A percentile compares a stretch with the other conserved stretches of the same genome.
Evolutionary conservation across 1,140 invertebrate species (phyloP).

Genomic region (Chironomus striatipennis): DNA sequence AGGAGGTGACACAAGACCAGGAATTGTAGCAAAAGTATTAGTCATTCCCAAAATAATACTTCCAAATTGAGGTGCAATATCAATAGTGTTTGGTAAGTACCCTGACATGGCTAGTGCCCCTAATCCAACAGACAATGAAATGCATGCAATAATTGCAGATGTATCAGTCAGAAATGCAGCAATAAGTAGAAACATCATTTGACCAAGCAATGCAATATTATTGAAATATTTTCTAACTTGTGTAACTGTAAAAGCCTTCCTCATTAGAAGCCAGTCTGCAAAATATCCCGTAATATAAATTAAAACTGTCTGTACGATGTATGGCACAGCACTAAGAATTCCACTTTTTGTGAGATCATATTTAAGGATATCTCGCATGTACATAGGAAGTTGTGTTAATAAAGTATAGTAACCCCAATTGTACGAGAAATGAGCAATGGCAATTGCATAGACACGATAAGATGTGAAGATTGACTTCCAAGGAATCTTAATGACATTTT

Average conservation of each 20-base stretch:
- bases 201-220: conserved; percentile 59
- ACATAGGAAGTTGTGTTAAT: conserved; percentile 62
- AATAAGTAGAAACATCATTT: conserved; percentile 65
- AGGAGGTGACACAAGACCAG: conserved; percentile 69
- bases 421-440: conserved; percentile 53
- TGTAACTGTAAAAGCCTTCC: conserved; percentile 41
- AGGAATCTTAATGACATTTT: conserved; percentile 37
- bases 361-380: conserved; percentile 55
- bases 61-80: conserved; percentile 70
- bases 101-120: conserved; percentile 77
- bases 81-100: conserved; percentile 71
- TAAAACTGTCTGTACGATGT: conserved; percentile 56
- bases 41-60: conserved; percentile 74
- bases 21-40: conserved; percentile 72
- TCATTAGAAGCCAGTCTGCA: conserved; percentile 48
- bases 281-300: conserved; percentile 48
- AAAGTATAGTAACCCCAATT: conserved; percentile 61
- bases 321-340: conserved; percentile 64
- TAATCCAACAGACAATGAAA: conserved; percentile 70
- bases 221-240: conserved; percentile 59
- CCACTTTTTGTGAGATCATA: conserved; percentile 63
- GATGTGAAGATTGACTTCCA: conserved; percentile 57
- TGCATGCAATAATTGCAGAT: conserved; percentile 53
- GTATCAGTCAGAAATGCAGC: conserved; percentile 54
- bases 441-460: conserved; percentile 53